Conservation (phyloP, 2,797 vertebrate genomes). For the Cygnus olor region DNA sequence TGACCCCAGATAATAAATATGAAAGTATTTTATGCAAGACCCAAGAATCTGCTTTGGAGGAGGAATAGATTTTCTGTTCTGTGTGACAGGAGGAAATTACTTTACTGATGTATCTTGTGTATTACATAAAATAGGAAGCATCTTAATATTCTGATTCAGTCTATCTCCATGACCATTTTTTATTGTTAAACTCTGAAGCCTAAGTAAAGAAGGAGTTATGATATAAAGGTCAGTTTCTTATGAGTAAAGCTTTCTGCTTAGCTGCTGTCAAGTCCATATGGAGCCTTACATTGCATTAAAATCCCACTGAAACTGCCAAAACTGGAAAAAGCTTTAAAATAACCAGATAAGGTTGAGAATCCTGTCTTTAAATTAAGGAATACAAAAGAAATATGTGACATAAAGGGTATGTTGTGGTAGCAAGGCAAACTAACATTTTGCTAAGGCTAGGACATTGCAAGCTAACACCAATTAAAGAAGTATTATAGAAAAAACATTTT, state of each 20-base stretch:
- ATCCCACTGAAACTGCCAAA: not conserved
- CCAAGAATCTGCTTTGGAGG: not conserved
- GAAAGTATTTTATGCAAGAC: not conserved
- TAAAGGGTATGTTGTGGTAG: not conserved
- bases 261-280: slow-evolving; percentile 30
- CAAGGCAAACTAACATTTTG: not conserved
- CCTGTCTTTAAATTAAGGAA: not conserved
- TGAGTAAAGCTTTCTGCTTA: not conserved
- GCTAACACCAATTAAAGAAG: not conserved
- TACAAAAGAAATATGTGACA: not conserved
- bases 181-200: slow-evolving; percentile 1
- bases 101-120: not conserved
- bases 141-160: not conserved
- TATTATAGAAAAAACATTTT: not conserved
- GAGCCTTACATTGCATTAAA: not conserved
- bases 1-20: not conserved
- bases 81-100: not conserved
- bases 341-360: not conserved
- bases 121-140: not conserved
- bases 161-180: not conserved
- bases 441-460: not conserved
- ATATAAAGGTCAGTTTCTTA: slow-evolving; percentile 15
- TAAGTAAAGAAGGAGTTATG: not conserved
- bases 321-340: not conserved
- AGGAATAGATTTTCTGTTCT: not conserved